Percentiles rank a stretch among this genome's conserved stretches.
phyloP scores from a whole-genome alignment of 1,140 invertebrate species.

The Zaprionus davidi region DNA sequence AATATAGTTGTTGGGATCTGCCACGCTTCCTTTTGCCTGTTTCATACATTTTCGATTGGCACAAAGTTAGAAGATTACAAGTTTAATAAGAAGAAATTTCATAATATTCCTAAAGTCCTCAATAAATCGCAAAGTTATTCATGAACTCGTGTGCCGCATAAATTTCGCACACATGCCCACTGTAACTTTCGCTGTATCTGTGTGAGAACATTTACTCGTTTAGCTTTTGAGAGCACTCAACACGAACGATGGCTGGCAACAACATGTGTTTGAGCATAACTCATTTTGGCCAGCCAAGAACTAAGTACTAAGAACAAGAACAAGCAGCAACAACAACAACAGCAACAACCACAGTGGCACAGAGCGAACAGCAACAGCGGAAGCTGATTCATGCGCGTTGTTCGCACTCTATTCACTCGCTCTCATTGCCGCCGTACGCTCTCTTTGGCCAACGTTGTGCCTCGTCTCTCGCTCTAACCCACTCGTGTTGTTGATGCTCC shows the following conservation, averaged over 20 bases:
- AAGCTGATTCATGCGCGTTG: conserved; percentile 73
- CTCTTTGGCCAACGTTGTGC: conserved; percentile 5
- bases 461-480: conserved; percentile 35
- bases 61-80: too few species aligned
- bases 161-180: conserved; percentile 20
- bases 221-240: conserved; percentile 33
- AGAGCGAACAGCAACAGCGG: conserved; percentile 57
- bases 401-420: conserved; percentile 39
- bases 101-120: too few species aligned
- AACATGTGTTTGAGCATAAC: conserved; percentile 56
- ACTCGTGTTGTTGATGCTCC: conserved; percentile 14
- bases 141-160: not conserved
- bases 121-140: not conserved
- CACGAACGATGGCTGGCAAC: conserved; percentile 27
- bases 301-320: conserved; percentile 24
- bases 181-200: not conserved
- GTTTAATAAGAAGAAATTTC: too few species aligned
- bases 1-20: too few species aligned
- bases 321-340: conserved; percentile 18
- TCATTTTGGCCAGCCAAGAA: conserved; percentile 34
- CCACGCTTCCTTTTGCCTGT: too few species aligned
- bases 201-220: conserved; percentile 2
- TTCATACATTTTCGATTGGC: too few species aligned
- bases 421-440: conserved; percentile 8
- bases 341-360: conserved; percentile 23